Evolutionary conservation across 2,888 invertebrate genomes (phyloP).

Genomic region (Ennomos quercinarius): DNA sequence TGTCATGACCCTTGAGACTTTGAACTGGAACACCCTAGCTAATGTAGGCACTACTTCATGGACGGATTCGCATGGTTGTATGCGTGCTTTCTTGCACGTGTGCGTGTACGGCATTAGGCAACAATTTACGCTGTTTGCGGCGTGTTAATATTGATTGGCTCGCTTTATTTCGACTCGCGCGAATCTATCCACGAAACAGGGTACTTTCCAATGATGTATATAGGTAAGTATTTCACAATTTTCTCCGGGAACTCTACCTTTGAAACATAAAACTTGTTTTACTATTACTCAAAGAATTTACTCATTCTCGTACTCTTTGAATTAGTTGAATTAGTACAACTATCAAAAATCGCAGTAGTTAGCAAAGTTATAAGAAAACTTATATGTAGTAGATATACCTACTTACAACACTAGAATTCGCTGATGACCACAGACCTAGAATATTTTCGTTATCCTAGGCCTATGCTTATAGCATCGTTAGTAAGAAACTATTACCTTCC

Average conservation of each 20-base stretch:
- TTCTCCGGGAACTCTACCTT: conserved; percentile 19
- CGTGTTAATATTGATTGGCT: conserved; percentile 86
- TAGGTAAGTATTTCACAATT: conserved; percentile 35
- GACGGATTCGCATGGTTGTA: conserved; percentile 46
- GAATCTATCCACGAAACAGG: conserved; percentile 77
- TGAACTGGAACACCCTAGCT: conserved; percentile 61
- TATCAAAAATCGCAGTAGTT: too few relatives aligned
- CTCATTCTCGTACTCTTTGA: too few relatives aligned
- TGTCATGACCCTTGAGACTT: too few relatives aligned
- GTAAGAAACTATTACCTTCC: too few relatives aligned
- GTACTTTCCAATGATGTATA: conserved; percentile 48
- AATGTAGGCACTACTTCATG: conserved; percentile 61
- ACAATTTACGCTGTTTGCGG: conserved; percentile 86
- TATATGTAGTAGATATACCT: too few relatives aligned
- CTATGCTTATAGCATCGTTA: too few relatives aligned
- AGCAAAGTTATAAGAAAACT: too few relatives aligned
- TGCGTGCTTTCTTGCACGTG: conserved; percentile 66
- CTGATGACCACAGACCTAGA: too few relatives aligned
- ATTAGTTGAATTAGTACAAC: too few relatives aligned
- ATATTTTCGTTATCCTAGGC: too few relatives aligned
- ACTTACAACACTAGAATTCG: too few relatives aligned
- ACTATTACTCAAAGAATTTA: background rate
- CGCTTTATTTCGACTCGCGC: conserved; percentile 84
- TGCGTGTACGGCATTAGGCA: conserved; percentile 83
- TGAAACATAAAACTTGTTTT: conserved; percentile 1